Evolutionary conservation across 2,113 vertebrate genomes (phyloP).

Genomic region (Malurus cyaneus): DNA sequence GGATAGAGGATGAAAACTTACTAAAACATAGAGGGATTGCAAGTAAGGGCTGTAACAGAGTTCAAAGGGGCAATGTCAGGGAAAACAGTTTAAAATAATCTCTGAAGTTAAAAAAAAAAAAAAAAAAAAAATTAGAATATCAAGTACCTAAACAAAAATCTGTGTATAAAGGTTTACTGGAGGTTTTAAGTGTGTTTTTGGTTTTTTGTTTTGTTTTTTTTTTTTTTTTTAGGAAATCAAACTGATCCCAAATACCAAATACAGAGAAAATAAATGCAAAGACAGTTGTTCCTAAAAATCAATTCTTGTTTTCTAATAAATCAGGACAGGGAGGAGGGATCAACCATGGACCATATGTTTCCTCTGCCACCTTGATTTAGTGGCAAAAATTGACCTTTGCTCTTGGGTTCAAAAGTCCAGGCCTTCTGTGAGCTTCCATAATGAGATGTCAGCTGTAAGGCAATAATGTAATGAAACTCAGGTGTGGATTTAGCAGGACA

Average conservation of each 20-base stretch:
- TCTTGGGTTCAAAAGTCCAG: slow-evolving; percentile 24
- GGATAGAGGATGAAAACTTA: background rate
- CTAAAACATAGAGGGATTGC: background rate
- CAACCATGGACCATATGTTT: slow-evolving; percentile 6
- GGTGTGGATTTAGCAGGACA: background rate
- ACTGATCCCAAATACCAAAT: background rate
- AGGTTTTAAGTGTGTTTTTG: rapidly evolving
- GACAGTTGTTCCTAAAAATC: background rate
- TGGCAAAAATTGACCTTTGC: slow-evolving; percentile 43
- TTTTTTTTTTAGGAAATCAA: background rate
- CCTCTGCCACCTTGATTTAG: slow-evolving; percentile 40
- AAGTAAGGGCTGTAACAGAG: background rate
- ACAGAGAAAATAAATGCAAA: background rate
- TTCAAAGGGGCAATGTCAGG: background rate
- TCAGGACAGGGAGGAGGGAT: background rate
- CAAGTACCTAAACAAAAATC: background rate
- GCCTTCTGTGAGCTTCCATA: slow-evolving; percentile 30
- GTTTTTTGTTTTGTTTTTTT: background rate
- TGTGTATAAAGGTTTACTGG: background rate
- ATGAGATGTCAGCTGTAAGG: slow-evolving; percentile 24
- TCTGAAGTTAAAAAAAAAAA: background rate
- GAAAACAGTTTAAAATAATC: background rate
- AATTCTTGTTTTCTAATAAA: background rate
- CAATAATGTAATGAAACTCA: slow-evolving; percentile 15
- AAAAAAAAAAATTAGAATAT: background rate